Base-by-base conservation (phyloP, 2,113 vertebrate genomes). In the Serilophus lunatus region DNA sequence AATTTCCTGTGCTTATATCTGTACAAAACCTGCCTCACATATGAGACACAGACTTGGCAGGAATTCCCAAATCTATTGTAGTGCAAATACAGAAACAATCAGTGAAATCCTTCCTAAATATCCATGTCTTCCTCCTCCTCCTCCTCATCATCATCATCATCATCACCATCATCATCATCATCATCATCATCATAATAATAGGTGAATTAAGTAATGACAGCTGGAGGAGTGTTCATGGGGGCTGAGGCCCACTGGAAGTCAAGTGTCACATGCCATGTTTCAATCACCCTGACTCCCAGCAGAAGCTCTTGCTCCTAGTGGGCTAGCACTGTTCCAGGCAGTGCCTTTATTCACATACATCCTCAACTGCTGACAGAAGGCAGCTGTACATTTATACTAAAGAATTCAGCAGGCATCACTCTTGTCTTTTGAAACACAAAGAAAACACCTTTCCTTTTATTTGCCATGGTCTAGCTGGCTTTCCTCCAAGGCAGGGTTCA, bases 1-100 rank as follows among this genome's bases (percentile, higher is more conserved):
- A 85, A 91, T 86, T 94, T 94, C 59, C 56, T 81, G 56, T 92
- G 51, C 68, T 88, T 74, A 9, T 85, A 45, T 75, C 56, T 74
- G 50, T 75, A 64, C 24, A 88, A 92, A 95, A 88, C 35, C 63
- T 81, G 63, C 45, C 35, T 86, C 79, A 68, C 35, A 82, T 36
- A 60, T 42, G 53, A 36, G 60, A 92, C 44, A 6, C 20, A 53
- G 75, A 72, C 57, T 90, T 87, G 94, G 36, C 77, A 76, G 54
- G 33, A 69, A 38, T 70, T 47, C 82, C n/a, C 42, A 51, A 0
- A 84, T 65, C 44, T 65, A 49, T 86, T 86, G 40, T 88, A 81
- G 23, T 60, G 49, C 54, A 78, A 79, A 86, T 45, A 82, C 15
- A 75, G 69, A 68, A 95, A 76, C 44, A 86, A 63, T 71, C n/a